Percentiles rank a stretch among this genome's conserved stretches.
Evolutionary conservation across 1,140 invertebrate genomes (phyloP).

Genomic region (Drosophila pruinosa): DNA sequence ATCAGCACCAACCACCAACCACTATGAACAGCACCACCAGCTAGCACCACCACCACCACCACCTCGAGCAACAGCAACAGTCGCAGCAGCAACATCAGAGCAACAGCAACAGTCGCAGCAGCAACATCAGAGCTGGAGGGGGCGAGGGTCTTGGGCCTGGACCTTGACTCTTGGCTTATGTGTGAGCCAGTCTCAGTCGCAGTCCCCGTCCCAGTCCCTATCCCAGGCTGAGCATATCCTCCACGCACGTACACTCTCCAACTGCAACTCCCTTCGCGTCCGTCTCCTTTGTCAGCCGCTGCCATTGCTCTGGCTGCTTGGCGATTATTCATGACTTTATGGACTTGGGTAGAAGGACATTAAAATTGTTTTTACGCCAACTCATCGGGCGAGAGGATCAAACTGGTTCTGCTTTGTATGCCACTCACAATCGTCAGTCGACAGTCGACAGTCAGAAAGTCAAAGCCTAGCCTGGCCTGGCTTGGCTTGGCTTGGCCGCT

Average conservation of each 20-base stretch:
- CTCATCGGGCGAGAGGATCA: conserved; percentile 74
- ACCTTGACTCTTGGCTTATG: conserved; percentile 31
- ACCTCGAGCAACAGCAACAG: background rate
- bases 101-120: background rate
- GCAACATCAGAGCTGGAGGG: background rate
- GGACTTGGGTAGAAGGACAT: conserved; percentile 76
- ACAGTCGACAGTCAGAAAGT: conserved; percentile 16
- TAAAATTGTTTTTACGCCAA: conserved; percentile 81
- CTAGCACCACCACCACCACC: too few species aligned
- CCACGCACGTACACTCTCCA: conserved; percentile 55
- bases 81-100: background rate
- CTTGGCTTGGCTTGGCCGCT: conserved; percentile 47
- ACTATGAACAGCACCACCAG: background rate
- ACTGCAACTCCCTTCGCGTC: background rate
- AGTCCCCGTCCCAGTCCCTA: background rate
- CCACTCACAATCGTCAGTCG: conserved; percentile 57
- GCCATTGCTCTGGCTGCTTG: too few species aligned
- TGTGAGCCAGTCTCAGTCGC: conserved; percentile 3
- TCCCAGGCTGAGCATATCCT: conserved; percentile 41
- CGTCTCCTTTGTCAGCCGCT: background rate
- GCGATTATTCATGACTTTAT: conserved; percentile 80
- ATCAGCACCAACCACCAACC: conserved; percentile 6
- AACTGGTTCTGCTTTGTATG: conserved; percentile 79
- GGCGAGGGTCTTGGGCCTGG: conserved; percentile 9
- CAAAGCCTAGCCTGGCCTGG: conserved; percentile 27